Percentiles rank a stretch among this genome's conserved stretches.
These are phyloP conservation scores for Cisticola juncidis DNA, from an alignment of 2,113 vertebrate species.

Conservation along the genomic window DNA sequence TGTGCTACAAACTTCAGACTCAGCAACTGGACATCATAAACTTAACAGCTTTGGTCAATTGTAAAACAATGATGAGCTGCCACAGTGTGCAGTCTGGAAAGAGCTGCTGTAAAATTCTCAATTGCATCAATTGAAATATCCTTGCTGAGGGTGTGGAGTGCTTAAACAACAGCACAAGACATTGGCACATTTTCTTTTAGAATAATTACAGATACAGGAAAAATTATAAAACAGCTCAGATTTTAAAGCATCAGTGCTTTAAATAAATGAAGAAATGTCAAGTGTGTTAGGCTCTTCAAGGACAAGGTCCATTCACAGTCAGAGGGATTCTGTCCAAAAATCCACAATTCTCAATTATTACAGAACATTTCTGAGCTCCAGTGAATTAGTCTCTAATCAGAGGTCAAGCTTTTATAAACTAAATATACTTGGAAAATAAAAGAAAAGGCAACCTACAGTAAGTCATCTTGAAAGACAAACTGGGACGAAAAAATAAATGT, in stretches of 20 bases:
- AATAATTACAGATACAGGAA: background rate
- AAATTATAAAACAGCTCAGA: background rate
- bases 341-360: background rate
- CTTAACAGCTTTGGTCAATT: background rate
- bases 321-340: background rate
- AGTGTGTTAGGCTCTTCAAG: background rate
- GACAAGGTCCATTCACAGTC: background rate
- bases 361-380: background rate
- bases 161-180: background rate
- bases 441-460: background rate
- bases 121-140: background rate
- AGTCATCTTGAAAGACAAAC: conserved; percentile 12
- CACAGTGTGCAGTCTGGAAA: background rate
- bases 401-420: background rate
- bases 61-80: background rate
- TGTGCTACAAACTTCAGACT: background rate
- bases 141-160: background rate
- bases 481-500: background rate
- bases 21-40: background rate
- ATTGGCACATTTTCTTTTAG: background rate
- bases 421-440: background rate
- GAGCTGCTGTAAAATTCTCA: background rate
- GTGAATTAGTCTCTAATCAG: conserved; percentile 26
- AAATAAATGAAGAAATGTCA: background rate
- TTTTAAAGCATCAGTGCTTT: background rate